Evolutionary conservation across 2,797 vertebrate genomes (phyloP), one percentile per base, ranked within the genome.

Genomic region (Dendrocincla tyrannina): DNA sequence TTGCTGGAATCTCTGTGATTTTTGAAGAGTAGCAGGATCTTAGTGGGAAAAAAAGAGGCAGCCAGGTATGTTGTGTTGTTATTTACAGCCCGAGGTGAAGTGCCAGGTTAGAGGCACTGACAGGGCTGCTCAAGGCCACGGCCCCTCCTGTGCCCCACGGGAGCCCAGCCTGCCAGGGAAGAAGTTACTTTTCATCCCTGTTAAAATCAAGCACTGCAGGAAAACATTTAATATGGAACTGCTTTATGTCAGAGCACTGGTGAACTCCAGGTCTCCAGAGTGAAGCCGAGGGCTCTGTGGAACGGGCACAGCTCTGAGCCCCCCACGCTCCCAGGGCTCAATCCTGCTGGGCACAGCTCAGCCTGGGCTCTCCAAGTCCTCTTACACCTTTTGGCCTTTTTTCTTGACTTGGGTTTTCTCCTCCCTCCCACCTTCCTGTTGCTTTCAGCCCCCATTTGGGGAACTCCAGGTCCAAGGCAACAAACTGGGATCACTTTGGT

Each of bases 271-370:
- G 16, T 24, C 30, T 2, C 8, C 0, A 13, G 60, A 23, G 59
- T 1, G n/a, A 6, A 44, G 33, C 73, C 5, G 30, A 13, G 39
- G n/a, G 50, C 39, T 67, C 66, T 33, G 72, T 33, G 66, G 60
- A 9, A 39, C 5, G 7, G 6, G 44, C 50, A 11, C 59, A 44
- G 67, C 67, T 24, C 67, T 7, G 28, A 33, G 24, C 22, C 17
- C 12, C 1, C 17, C 17, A 1, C 1, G 1, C 58, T 10, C 11
- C 1, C 2, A 44, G 46, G 79, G 50, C 70, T 74, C 3, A 0
- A 5, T 39, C 19, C 69, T 4, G 3, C 62, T 12, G 49, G 14
- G 12, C 47, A 20, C 42, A 8, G 62, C 17, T 8, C 72, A 41
- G 42, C 52, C 67, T 4, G 3, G 3, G 0, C 17, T 55, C 32